Evolutionary conservation across 2,888 invertebrate genomes (phyloP).

Genomic region (Listrodromus nycthemerus): DNA sequence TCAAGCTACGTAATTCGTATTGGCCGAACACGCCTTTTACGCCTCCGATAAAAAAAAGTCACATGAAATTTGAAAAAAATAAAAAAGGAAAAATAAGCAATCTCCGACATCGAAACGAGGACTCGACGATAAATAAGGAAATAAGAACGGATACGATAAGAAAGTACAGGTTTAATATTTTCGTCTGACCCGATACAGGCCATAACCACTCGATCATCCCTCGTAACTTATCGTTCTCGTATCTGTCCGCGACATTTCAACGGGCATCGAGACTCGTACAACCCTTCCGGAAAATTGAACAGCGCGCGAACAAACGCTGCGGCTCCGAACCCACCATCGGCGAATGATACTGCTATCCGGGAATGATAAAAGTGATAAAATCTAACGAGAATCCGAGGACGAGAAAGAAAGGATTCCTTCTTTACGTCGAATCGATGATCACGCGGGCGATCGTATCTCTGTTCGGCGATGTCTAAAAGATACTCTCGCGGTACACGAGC

Average conservation of each 20-base stretch:
- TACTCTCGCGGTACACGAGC: slow-evolving; percentile 18
- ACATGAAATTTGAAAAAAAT: not conserved
- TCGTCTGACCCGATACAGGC: slow-evolving; percentile 19
- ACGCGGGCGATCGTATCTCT: slow-evolving; percentile 60
- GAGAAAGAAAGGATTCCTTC: slow-evolving; percentile 38
- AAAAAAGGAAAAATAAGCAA: slow-evolving; percentile 1
- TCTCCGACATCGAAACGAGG: not conserved
- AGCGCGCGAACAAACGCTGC: slow-evolving; percentile 30
- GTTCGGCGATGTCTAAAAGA: slow-evolving; percentile 37
- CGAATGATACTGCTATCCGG: slow-evolving; percentile 43
- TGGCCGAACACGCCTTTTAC: slow-evolving; percentile 5
- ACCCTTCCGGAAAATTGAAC: not conserved
- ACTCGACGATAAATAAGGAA: not conserved
- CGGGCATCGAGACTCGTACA: slow-evolving; percentile 5
- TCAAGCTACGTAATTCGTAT: slow-evolving; percentile 28
- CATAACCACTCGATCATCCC: slow-evolving; percentile 32
- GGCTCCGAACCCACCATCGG: not conserved
- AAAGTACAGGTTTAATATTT: not conserved
- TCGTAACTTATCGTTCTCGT: slow-evolving; percentile 1
- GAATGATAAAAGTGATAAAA: slow-evolving; percentile 57
- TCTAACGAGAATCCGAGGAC: slow-evolving; percentile 34
- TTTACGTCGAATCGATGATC: slow-evolving; percentile 67
- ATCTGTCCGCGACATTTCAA: not conserved
- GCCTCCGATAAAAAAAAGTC: slow-evolving; percentile 2
- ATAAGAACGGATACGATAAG: not conserved